These are phyloP conservation scores for Drosophila pectinifera DNA, from an alignment of 1,140 invertebrate genomes.

Conservation along the genomic window DNA sequence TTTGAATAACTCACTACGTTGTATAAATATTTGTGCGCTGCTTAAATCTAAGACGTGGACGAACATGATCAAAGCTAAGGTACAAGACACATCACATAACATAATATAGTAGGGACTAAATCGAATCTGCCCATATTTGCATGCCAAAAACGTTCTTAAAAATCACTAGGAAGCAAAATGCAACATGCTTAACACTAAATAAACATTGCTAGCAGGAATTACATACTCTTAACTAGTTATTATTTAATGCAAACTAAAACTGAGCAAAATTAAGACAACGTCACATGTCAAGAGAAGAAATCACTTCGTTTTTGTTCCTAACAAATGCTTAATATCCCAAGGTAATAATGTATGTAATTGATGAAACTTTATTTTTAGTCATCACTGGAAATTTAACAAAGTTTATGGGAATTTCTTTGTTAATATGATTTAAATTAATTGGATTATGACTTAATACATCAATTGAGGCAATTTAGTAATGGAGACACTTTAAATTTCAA, in stretches of 20 bases:
- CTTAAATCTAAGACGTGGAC: constrained; percentile 64
- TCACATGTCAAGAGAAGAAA: constrained; percentile 46
- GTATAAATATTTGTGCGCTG: constrained; percentile 37
- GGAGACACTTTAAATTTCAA: background rate
- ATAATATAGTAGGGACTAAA: background rate
- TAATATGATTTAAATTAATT: background rate
- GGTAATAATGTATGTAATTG: background rate
- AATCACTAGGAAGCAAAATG: constrained; percentile 29
- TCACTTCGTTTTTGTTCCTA: background rate
- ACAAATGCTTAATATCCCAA: background rate
- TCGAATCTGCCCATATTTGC: constrained; percentile 13
- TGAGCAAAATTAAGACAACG: constrained; percentile 71
- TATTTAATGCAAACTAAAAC: constrained; percentile 34
- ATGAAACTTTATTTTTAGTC: background rate
- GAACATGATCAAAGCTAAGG: no score
- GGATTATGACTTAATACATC: background rate
- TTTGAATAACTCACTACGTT: constrained; percentile 24
- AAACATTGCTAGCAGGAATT: constrained; percentile 39
- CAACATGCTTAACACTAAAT: constrained; percentile 70
- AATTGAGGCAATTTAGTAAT: background rate
- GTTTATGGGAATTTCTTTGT: background rate
- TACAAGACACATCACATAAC: constrained; percentile 39
- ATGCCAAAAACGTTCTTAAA: constrained; percentile 49
- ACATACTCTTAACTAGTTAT: constrained; percentile 31
- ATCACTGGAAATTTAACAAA: background rate